phyloP scores from a whole-genome alignment of 2,113 vertebrate genomes.

The Himantopus leucocephalus region DNA sequence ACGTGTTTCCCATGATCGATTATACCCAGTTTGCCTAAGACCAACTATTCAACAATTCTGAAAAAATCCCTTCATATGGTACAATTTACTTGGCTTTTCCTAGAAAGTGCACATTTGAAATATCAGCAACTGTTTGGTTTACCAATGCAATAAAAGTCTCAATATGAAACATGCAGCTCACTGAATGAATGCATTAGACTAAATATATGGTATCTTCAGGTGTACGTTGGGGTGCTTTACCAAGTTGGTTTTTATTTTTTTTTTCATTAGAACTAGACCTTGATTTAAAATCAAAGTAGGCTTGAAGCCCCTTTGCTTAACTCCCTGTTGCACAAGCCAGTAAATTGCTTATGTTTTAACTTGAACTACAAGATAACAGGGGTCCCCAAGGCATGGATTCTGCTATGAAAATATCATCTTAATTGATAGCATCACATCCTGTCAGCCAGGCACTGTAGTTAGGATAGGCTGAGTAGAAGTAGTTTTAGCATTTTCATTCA shows the following conservation, averaged over 20 bases:
- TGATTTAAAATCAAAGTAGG: conserved; percentile 90
- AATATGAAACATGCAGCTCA: conserved; percentile 61
- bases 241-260: conserved; percentile 72
- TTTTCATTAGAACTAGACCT: conserved; percentile 86
- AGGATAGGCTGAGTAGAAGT: background rate
- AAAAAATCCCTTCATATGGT: background rate
- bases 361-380: background rate
- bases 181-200: conserved; percentile 81
- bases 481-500: conserved; percentile 17
- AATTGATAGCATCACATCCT: background rate
- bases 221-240: conserved; percentile 94
- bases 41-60: background rate
- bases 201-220: conserved; percentile 93
- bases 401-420: background rate
- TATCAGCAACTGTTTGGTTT: conserved; percentile 30
- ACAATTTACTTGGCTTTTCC: background rate
- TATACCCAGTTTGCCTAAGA: background rate
- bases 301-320: conserved; percentile 83
- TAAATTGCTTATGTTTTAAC: background rate
- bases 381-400: background rate
- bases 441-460: background rate
- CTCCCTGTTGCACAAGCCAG: background rate
- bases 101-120: background rate
- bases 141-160: conserved; percentile 70
- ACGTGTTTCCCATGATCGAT: background rate